Evolutionary conservation across 2,797 vertebrate genomes (phyloP).

Genomic region (Pelodytes ibericus): DNA sequence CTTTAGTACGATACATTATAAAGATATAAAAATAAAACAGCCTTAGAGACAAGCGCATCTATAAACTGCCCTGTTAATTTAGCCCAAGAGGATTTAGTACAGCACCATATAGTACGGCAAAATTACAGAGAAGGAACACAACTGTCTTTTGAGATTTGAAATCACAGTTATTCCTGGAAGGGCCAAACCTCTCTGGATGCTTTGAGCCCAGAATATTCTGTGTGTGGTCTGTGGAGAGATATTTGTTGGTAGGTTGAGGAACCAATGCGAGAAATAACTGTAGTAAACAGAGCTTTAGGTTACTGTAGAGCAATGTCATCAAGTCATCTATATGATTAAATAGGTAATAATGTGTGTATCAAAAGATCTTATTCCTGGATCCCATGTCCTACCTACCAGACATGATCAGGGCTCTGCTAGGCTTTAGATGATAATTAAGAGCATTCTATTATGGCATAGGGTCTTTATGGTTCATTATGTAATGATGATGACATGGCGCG

Average conservation of each 20-base stretch:
- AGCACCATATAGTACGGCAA: constrained; percentile 10
- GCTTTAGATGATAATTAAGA: too few relatives aligned
- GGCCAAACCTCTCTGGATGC: constrained; percentile 28
- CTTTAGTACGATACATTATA: background rate
- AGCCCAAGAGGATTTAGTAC: constrained; percentile 31
- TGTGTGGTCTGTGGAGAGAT: constrained; percentile 53
- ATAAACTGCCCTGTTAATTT: constrained; percentile 42
- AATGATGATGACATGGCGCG: too few relatives aligned
- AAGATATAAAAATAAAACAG: constrained; percentile 26
- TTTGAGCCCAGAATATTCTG: constrained; percentile 39
- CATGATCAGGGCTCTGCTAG: too few relatives aligned
- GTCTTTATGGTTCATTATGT: too few relatives aligned
- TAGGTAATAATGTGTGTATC: background rate
- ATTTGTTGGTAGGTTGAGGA: constrained; percentile 45
- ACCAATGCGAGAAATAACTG: constrained; percentile 19
- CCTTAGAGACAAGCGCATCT: constrained; percentile 32
- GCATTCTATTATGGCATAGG: too few relatives aligned
- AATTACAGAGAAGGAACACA: constrained; percentile 24
- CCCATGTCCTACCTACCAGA: too few relatives aligned
- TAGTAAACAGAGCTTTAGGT: constrained; percentile 5
- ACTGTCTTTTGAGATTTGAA: constrained; percentile 16
- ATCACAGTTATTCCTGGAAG: constrained; percentile 44
- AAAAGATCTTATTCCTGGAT: too few relatives aligned
- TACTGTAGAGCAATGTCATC: constrained; percentile 32
- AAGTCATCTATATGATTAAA: background rate